These are phyloP conservation scores for Heliopora coerulea DNA, from an alignment of 92 coral and sea anemone species.

Conservation along the genomic window DNA sequence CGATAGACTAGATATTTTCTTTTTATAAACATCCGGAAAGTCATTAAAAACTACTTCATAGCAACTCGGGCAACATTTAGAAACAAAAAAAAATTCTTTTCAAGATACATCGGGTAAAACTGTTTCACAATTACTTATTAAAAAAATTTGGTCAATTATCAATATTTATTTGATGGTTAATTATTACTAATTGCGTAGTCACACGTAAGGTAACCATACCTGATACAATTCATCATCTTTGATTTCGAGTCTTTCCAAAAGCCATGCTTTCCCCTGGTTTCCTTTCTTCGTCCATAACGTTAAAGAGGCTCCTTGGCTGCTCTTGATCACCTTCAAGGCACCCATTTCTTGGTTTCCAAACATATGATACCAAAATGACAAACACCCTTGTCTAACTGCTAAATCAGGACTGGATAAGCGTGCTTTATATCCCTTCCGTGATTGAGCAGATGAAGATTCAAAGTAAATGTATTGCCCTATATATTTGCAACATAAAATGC, in stretches of 20 bases:
- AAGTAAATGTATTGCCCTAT: slow-evolving; percentile 33
- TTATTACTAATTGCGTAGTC: neutral
- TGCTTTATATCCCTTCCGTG: neutral
- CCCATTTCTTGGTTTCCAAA: slow-evolving; percentile 4
- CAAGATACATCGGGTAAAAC: neutral
- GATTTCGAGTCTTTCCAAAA: neutral
- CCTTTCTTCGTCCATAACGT: slow-evolving; percentile 10
- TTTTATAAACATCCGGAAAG: too few relatives aligned
- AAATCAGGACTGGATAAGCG: slow-evolving; percentile 1
- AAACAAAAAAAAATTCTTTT: too few relatives aligned
- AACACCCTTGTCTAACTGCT: slow-evolving; percentile 7
- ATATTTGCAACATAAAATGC: neutral
- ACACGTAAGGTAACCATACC: neutral
- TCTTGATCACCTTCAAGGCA: neutral
- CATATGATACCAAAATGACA: slow-evolving; percentile 27
- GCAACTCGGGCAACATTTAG: neutral
- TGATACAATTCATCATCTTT: neutral
- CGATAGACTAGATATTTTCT: too few relatives aligned
- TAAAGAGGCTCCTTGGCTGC: neutral
- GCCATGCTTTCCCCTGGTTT: slow-evolving; percentile 17
- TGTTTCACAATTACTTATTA: too few relatives aligned
- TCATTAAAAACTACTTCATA: neutral
- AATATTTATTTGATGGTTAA: neutral
- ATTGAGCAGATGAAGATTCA: neutral
- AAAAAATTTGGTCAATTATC: neutral